Conservation (phyloP, 2,113 vertebrate species). For the Bos indicus region DNA sequence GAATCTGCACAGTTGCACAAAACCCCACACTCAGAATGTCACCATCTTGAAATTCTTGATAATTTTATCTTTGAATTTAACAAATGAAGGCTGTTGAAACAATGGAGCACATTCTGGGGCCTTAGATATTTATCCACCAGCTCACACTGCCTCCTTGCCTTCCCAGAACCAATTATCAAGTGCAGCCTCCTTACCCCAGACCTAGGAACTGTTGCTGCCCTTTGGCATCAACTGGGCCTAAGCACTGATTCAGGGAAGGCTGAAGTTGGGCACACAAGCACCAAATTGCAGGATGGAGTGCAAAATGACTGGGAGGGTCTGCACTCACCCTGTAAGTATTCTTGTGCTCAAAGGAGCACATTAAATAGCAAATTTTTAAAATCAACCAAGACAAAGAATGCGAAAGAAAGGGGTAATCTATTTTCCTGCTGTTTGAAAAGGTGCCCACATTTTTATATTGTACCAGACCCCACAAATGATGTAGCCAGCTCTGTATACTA, state of each 20-base stretch:
- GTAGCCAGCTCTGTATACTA: too few relatives aligned
- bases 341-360: not conserved
- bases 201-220: not conserved
- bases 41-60: not conserved
- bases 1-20: not conserved
- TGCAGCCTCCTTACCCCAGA: too few relatives aligned
- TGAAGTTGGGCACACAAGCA: not conserved
- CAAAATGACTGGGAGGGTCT: not conserved
- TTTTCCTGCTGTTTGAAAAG: not conserved
- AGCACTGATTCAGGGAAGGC: not conserved
- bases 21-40: not conserved
- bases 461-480: not conserved
- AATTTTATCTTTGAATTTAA: not conserved
- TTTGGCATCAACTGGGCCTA: not conserved
- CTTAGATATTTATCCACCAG: not conserved
- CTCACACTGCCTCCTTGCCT: accelerated
- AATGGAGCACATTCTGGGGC: not conserved
- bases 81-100: not conserved
- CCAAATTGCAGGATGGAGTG: not conserved
- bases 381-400: not conserved
- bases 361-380: not conserved
- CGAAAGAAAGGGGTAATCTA: not conserved
- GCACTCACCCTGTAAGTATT: not conserved
- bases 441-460: not conserved
- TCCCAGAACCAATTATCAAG: not conserved